These are phyloP conservation scores for Drosophila truncata DNA, from an alignment of 1,140 invertebrate species.

Conservation along the genomic window DNA sequence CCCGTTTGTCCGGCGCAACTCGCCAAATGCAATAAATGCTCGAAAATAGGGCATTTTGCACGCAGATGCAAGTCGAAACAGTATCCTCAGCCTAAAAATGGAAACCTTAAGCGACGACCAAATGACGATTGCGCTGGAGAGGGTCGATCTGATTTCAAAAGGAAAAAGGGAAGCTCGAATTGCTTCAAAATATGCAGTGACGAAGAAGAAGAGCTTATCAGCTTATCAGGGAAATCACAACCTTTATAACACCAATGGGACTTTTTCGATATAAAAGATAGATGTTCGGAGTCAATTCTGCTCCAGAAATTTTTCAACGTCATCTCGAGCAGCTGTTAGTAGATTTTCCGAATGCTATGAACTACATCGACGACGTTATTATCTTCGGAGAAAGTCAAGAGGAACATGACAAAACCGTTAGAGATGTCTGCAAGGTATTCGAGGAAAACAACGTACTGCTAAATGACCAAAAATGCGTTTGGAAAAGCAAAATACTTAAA, in stretches of 20 bases:
- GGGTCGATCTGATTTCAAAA: too few relatives aligned
- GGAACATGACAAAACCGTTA: conserved; percentile 52
- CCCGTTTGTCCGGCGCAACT: too few relatives aligned
- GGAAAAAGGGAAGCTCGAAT: background rate
- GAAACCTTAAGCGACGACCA: too few relatives aligned
- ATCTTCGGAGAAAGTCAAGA: conserved; percentile 60
- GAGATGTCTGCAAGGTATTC: conserved; percentile 59
- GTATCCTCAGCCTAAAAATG: too few relatives aligned
- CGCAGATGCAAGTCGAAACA: too few relatives aligned
- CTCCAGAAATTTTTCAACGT: conserved; percentile 33
- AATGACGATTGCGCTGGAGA: too few relatives aligned
- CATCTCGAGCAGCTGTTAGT: background rate
- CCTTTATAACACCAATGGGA: conserved; percentile 24
- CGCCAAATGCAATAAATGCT: too few relatives aligned
- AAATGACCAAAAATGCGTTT: conserved; percentile 22
- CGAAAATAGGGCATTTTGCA: too few relatives aligned
- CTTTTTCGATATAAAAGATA: conserved; percentile 26
- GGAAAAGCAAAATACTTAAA: conserved; percentile 17
- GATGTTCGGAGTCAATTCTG: conserved; percentile 37
- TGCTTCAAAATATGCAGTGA: background rate
- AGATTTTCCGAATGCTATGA: background rate
- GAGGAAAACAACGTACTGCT: conserved; percentile 43
- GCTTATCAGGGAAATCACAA: conserved; percentile 24
- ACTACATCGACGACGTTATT: conserved; percentile 76
- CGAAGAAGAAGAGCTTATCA: background rate